A percentile compares a stretch with the other conserved stretches of the same genome.
Conservation (phyloP, 2,113 vertebrate genomes). For the Laticauda colubrina region DNA sequence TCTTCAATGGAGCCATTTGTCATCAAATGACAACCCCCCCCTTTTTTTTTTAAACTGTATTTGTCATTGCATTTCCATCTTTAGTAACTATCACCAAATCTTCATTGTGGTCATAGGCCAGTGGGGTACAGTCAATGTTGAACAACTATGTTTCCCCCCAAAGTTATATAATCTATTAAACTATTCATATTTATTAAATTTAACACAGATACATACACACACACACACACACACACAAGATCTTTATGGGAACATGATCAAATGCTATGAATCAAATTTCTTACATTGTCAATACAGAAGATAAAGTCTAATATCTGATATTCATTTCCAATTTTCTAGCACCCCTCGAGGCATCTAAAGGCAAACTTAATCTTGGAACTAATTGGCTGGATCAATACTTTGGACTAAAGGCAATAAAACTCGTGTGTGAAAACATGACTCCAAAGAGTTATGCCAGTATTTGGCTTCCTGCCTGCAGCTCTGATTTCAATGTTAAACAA, state of each 20-base stretch:
- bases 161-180: not conserved
- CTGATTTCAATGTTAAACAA: not conserved
- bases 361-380: not conserved
- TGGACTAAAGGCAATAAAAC: not conserved
- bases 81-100: not conserved
- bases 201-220: not conserved
- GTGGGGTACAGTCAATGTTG: not conserved
- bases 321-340: not conserved
- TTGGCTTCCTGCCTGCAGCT: not conserved
- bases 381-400: not conserved
- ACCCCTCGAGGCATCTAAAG: not conserved
- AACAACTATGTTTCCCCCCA: not conserved
- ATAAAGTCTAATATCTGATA: not conserved
- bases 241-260: not conserved
- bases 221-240: not conserved
- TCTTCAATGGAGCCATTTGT: no score
- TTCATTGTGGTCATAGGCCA: not conserved
- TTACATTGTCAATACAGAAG: not conserved
- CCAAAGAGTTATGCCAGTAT: not conserved
- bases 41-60: not conserved
- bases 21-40: not conserved
- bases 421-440: no score
- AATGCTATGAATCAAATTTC: not conserved
- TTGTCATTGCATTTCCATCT: not conserved
- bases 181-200: not conserved